These are phyloP conservation scores for Dendrocincla fuliginosa DNA, from an alignment of 2,797 vertebrate species.

Conservation along the genomic window DNA sequence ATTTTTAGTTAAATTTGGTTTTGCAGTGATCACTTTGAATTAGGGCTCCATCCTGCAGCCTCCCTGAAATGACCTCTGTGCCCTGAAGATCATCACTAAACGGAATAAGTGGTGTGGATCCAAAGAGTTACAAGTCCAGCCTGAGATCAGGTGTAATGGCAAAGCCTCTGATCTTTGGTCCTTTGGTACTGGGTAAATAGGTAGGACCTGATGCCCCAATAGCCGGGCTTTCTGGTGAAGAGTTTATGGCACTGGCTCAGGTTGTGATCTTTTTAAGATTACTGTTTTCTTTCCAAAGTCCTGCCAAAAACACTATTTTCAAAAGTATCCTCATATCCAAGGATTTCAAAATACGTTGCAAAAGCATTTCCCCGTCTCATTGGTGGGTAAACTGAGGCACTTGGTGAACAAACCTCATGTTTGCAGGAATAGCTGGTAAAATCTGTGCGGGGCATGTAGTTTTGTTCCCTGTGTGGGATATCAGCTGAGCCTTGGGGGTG, in stretches of 20 bases:
- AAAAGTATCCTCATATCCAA: background rate
- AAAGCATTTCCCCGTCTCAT: rapidly evolving
- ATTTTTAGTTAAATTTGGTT: background rate
- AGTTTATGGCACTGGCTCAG: background rate
- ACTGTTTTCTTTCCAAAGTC: background rate
- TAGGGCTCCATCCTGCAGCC: background rate
- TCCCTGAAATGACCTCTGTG: background rate
- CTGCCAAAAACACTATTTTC: rapidly evolving
- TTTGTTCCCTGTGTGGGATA: rapidly evolving
- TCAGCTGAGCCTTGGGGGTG: background rate
- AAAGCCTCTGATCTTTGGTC: background rate
- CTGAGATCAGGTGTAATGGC: background rate
- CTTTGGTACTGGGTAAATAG: background rate
- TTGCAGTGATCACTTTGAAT: background rate
- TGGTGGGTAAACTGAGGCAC: conserved; percentile 31
- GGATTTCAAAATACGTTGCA: background rate
- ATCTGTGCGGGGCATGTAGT: background rate
- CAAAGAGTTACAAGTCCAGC: background rate
- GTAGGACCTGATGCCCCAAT: background rate
- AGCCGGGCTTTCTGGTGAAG: background rate
- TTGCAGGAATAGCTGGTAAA: background rate
- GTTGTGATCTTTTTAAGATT: background rate
- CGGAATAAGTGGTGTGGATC: background rate
- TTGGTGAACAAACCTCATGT: rapidly evolving
- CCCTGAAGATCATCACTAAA: background rate